A percentile compares a stretch with the other conserved stretches of the same genome.
Conservation (phyloP, 2,113 vertebrate species). For the Phrynocephalus versicolor region DNA sequence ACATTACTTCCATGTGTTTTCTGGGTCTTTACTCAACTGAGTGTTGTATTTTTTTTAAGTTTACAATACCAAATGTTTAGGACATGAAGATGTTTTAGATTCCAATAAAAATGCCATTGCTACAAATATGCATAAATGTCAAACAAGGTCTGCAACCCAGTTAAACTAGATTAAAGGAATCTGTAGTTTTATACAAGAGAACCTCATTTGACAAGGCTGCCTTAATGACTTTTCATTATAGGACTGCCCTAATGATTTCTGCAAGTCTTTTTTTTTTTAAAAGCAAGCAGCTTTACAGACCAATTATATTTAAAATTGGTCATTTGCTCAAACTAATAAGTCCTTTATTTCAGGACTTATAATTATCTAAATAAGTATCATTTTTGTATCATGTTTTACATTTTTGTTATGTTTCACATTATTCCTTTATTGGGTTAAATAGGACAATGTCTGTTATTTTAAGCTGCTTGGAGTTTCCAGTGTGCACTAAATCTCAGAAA, state of each 20-base stretch:
- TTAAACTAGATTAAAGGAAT: background rate
- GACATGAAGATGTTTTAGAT: background rate
- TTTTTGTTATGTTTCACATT: background rate
- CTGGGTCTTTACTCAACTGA: background rate
- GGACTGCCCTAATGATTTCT: no score
- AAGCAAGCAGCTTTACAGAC: background rate
- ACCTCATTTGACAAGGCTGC: background rate
- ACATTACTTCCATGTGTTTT: background rate
- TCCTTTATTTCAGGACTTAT: background rate
- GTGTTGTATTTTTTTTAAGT: background rate
- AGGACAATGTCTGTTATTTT: background rate
- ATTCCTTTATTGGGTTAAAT: background rate
- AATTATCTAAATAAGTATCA: background rate
- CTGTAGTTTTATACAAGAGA: background rate
- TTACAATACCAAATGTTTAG: background rate
- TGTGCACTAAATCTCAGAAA: background rate
- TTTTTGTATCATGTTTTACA: no score
- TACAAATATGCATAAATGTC: background rate
- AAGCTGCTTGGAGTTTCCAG: background rate
- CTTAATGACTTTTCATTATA: no score
- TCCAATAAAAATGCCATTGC: background rate
- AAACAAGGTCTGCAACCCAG: background rate
- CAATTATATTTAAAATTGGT: background rate
- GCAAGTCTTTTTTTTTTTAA: no score
- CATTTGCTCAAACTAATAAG: background rate